These are phyloP conservation scores for Actinia equina DNA, from an alignment of 64 coral and sea anemone species.

Conservation along the genomic window DNA sequence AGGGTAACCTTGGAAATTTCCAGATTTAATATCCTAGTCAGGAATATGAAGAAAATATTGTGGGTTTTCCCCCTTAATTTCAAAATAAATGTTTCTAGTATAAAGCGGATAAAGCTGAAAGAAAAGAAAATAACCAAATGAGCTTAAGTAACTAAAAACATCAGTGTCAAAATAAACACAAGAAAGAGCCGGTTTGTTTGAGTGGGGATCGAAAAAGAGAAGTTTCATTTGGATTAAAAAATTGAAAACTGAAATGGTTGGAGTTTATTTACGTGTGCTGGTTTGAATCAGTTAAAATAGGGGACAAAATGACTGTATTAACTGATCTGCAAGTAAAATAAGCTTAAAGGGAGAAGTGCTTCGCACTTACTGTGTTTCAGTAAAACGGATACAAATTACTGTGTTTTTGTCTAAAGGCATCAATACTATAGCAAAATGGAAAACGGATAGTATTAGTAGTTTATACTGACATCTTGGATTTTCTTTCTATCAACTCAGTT, in stretches of 20 bases:
- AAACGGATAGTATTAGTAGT: too few species aligned
- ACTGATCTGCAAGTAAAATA: not conserved
- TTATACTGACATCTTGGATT: too few species aligned
- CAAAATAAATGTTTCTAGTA: not conserved
- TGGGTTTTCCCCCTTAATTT: not conserved
- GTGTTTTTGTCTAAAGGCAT: too few species aligned
- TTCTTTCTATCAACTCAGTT: too few species aligned
- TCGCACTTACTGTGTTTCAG: too few species aligned
- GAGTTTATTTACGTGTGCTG: too few species aligned
- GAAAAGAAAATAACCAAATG: not conserved
- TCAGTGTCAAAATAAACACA: constrained; percentile 2
- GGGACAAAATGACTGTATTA: not conserved
- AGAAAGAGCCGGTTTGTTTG: not conserved
- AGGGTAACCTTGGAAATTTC: too few species aligned
- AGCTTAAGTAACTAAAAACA: not conserved
- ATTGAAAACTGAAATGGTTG: not conserved
- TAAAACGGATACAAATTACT: too few species aligned
- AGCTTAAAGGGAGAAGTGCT: not conserved
- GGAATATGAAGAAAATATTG: too few species aligned
- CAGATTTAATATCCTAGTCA: too few species aligned
- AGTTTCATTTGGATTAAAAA: not conserved
- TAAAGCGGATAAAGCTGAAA: not conserved
- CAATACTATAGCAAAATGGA: too few species aligned
- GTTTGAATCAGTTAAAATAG: not conserved
- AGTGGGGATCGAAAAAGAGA: not conserved